Evolutionary conservation across 1,140 invertebrate species (phyloP), one percentile per base, ranked within the genome.

Genomic region (Nymphalis io): DNA sequence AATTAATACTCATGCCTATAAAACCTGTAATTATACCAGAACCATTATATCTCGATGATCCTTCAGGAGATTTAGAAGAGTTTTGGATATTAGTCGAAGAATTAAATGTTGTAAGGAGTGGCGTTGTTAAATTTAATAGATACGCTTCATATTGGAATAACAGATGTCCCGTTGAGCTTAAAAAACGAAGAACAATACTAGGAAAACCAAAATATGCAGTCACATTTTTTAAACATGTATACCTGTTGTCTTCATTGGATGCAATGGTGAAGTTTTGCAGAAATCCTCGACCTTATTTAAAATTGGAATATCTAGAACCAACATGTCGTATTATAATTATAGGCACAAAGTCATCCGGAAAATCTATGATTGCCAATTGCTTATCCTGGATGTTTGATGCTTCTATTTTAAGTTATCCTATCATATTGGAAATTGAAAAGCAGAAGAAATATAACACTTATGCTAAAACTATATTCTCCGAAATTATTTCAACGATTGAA

Each of bases 101-200:
- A 53, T 74, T 80, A 44, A 86, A 87, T 74, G 76, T 84, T 33
- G 84, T 89, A 53, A 72, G 78, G 53, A 78, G 63, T 79, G 81
- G 73, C 42, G 58, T 61, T 61, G 3, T 88, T 69, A 83, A 81
- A 73, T 87, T 88, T 84, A 74, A 80, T 69, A 68, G 83, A 70
- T 82, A 75, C 78, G 65, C 80, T 39, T 94, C 93, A 11, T 78
- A 88, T 16, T 94, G 93, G 93, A 91, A 88, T 42, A 92, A 89
- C 44, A 87, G 89, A 78, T 95, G 94, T 75, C 94, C 94, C 2
- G 93, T 94, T 1, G 91, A 94, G 73, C 81, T 94, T 57, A 88
- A 88, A 46, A 84, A 91, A 55, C 92, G 94, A 13, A 81, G 73
- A 39, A 82, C 85, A 55, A 67, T 83, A 15, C 75, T 84, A 51